Base-by-base conservation (phyloP, 30 jellyfish, hydroid and myxozoan genomes). In the Turritopsis dohrnii region DNA sequence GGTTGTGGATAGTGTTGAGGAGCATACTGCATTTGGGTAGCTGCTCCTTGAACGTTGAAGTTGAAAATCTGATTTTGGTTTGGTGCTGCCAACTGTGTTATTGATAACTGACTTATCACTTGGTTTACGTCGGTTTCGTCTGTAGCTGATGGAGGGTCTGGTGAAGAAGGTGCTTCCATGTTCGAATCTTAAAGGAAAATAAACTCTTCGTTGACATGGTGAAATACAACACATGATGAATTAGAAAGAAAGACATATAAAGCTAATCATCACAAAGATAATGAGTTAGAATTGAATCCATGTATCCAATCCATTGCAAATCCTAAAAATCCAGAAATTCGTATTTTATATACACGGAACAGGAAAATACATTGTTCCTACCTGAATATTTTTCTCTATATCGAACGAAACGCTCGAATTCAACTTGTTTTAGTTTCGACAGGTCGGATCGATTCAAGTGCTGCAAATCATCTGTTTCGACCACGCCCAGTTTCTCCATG, bases 401-500 rank as follows among this genome's bases (percentile, higher is more conserved):
- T 69, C 77, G 28, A 9, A 69, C 77, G 30, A 69, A 69, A n/a
- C 77, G 77, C 17, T 69, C 77, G 19, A n/a, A 69, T 27, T 69
- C 77, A 17, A 69, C 77, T 69, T 69, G 77, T 69, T 23, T 69
- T 21, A 69, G 30, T 1, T 69, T 69, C 77, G 77, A 27, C 19
- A 69, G 30, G 30, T 69, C 77, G 0, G 77, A 69, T 69, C 77
- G 77, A 69, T 23, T 1, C 28, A 69, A n/a, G 9, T 23, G 30
- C 9, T n/a, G 30, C 19, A 69, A 69, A 27, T 69, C 77, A 69
- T 69, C 77, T n/a, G 30, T 27, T 69, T 69, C 77, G 77, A 69
- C 77, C 1, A 69, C 77, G 28, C 77, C 77, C 30, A 69, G 22
- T 19, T 1, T 69, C 30, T 69, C 77, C 28, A 69, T 8, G 9